Evolutionary conservation across 2,888 invertebrate species (phyloP).

Genomic region (Isoperla grammatica): DNA sequence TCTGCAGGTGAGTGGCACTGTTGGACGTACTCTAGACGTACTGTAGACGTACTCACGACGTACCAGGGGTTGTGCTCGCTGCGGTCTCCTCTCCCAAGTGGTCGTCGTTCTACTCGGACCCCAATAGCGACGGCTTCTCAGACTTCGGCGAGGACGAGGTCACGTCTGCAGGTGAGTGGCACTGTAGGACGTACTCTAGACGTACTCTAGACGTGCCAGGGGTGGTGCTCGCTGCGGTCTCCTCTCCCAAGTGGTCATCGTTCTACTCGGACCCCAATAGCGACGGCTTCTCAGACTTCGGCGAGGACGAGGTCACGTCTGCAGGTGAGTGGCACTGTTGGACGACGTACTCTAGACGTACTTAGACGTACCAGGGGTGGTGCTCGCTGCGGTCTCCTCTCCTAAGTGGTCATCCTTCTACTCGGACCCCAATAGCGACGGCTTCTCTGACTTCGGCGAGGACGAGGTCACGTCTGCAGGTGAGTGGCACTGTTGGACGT

Average conservation of each 20-base stretch:
- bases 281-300: slow-evolving; percentile 57
- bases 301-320: slow-evolving; percentile 65
- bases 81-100: slow-evolving; percentile 78
- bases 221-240: slow-evolving; percentile 84
- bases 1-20: slow-evolving; percentile 63
- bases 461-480: slow-evolving; percentile 67
- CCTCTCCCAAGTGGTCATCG: slow-evolving; percentile 66
- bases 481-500: too few species aligned
- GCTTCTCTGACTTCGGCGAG: slow-evolving; percentile 58
- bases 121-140: slow-evolving; percentile 54
- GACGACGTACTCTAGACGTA: too few species aligned
- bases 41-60: too few species aligned
- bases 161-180: slow-evolving; percentile 58
- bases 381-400: slow-evolving; percentile 81
- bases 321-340: slow-evolving; percentile 63
- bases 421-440: slow-evolving; percentile 57
- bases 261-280: slow-evolving; percentile 57
- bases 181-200: too few species aligned
- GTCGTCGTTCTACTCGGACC: slow-evolving; percentile 59
- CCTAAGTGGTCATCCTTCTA: slow-evolving; percentile 63
- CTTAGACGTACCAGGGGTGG: too few species aligned
- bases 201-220: slow-evolving; percentile 86
- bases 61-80: slow-evolving; percentile 79
- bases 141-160: slow-evolving; percentile 65
- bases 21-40: too few species aligned